Conservation (phyloP, 2,797 vertebrate genomes). For the Liparis tanakae region DNA sequence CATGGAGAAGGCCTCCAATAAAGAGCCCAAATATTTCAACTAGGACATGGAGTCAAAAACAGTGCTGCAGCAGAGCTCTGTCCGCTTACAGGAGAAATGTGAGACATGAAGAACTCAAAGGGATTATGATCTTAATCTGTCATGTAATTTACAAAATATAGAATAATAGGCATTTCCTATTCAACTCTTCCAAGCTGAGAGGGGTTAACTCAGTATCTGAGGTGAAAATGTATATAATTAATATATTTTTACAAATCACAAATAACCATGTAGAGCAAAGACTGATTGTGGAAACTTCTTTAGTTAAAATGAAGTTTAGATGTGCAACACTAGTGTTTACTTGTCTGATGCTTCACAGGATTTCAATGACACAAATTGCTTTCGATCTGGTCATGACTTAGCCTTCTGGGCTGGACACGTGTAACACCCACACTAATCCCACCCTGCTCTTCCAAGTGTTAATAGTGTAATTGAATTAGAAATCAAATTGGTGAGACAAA, state of each 20-base stretch:
- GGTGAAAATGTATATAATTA: constrained; percentile 22
- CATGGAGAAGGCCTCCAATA: constrained; percentile 8
- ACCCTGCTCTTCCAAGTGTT: constrained; percentile 67
- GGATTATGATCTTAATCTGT: background rate
- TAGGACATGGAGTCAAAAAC: constrained; percentile 11
- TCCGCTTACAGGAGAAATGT: constrained; percentile 1
- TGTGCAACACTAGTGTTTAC: constrained; percentile 20
- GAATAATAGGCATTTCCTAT: constrained; percentile 12
- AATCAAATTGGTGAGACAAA: constrained; percentile 65
- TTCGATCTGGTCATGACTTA: constrained; percentile 74
- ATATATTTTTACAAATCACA: background rate
- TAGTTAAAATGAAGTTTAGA: background rate
- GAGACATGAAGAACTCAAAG: background rate
- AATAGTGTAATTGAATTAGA: constrained; percentile 77
- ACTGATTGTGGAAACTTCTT: background rate
- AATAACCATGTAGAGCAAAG: background rate
- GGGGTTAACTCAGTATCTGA: constrained; percentile 26
- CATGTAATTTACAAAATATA: constrained; percentile 8
- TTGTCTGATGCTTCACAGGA: constrained; percentile 54
- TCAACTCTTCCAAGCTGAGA: constrained; percentile 16
- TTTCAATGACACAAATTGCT: constrained; percentile 77
- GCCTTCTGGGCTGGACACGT: constrained; percentile 68
- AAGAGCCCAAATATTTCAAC: constrained; percentile 20
- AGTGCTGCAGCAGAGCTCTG: background rate
- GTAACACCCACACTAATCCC: constrained; percentile 74